Base-by-base conservation (phyloP, 2,113 vertebrate genomes). In the Orycteropus afer region DNA sequence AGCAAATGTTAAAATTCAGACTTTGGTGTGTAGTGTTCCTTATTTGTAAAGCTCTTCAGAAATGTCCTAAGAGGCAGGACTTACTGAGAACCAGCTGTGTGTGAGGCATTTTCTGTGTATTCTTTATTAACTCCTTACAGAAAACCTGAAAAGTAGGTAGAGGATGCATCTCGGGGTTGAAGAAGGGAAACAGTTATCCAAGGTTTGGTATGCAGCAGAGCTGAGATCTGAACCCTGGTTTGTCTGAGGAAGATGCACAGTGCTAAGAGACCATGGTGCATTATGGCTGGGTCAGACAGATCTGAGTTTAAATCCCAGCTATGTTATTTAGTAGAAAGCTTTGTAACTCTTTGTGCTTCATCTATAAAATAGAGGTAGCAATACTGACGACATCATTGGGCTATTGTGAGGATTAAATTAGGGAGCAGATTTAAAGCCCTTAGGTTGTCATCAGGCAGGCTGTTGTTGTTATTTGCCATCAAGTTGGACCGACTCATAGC, bases 61-160 rank as follows among this genome's bases (percentile, higher is more conserved):
- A 74, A 71, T 22, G 37, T 55, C 32, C 40, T 51, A 1, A 51
- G 53, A 82, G 49, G 13, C 1, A 12, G 47, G 51, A 27, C 13
- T 79, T 69, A 11, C 0, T 49, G 40, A 25, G 25, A 9, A 17
- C 0, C 1, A 32, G 17, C 25, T 65, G 0, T n/a, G 22, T 34
- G 1, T 4, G 8, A 5, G 37, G 27, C 14, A 14, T 3, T 10
- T 42, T 55, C 10, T 1, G 10, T 10, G 10, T 63, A 22, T 42
- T 27, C 25, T 47, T 47, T 23, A 73, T 45, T 81, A n/a, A 8
- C 69, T 87, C 18, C 47, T 40, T 17, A 18, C 34, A 42, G 67
- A 25, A 76, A 14, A 2, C 2, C 9, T 13, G 15, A 34, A 40
- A n/a, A 13, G 10, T 2, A n/a, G 29, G 1, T 67, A 32, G 59